Base-by-base conservation (phyloP, 2,888 invertebrate genomes). In the Buathra laborator region DNA sequence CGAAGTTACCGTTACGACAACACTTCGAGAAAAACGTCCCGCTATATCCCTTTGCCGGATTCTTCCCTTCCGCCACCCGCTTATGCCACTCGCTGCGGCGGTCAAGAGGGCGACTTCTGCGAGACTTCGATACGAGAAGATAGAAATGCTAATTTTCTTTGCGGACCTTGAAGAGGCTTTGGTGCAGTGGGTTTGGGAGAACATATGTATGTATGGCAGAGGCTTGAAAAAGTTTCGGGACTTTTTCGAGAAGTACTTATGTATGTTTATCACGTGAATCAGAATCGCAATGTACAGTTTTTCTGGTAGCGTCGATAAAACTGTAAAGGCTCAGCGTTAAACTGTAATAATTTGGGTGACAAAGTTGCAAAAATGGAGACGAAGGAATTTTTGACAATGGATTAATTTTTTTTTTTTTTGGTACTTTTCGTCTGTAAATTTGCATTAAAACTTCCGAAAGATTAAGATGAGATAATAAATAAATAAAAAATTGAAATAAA, bases 1-100 rank as follows among this genome's bases (percentile, higher is more conserved):
- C 74, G 70, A 85, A 79, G 62, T 46, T 59, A 78, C 85, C 85
- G 85, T 85, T 85, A 75, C 56, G 78, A 81, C 53, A 44, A 75
- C 48, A 67, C 71, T 75, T 48, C n/a, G 66, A 46, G 64, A 66
- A 74, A 72, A 77, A 70, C 51, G 46, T 5, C 46, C 29, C 10
- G 53, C 51, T 67, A 53, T n/a, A 24, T 51, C 19, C 24, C 84
- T 88, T 86, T 24, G 24, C 24, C 24, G 24, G 24, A 24, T 24
- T 24, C 81, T 80, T 77, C 84, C 71, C 67, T 78, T 72, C 44
- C 75, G 67, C 62, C 24, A 10, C 37, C 70, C n/a, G n/a, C n/a
- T n/a, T 53, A 78, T 66, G 46, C 43, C 59, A 74, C 62, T 14
- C 5, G 19, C 29, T 12, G 37, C n/a, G n/a, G 24, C 51, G 62